Base-by-base conservation (phyloP, 2,797 vertebrate genomes). In the Sebastiscus tertius region DNA sequence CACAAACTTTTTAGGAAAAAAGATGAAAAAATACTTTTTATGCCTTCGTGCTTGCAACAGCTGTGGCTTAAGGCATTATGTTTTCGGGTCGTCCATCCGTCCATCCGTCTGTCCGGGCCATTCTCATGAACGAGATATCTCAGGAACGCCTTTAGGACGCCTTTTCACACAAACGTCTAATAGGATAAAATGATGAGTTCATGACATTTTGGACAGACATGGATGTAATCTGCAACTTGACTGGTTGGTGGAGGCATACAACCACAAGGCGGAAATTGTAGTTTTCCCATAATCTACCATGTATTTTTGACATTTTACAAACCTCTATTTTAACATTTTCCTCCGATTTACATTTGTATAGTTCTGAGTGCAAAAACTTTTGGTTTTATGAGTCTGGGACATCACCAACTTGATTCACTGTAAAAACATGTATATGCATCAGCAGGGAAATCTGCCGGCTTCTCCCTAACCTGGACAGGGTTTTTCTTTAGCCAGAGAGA, bases 371-470 rank as follows among this genome's bases (percentile, higher is more conserved):
- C 34, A 34, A 14, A 63, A 79, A 77, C 58, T 59, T 1, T 2
- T 12, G 10, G 2, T 72, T 76, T 67, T 26, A 75, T 72, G 18
- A 76, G 22, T 60, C 3, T 11, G 20, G 60, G 27, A 68, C 31
- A 8, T 75, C 10, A n/a, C 24, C 6, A 72, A 36, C 62, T 55
- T 49, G 55, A 16, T 79, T 77, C 59, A 72, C 27, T 69, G 29
- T 71, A 72, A 58, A 76, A 58, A 60, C 27, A 56, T 66, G 22
- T 74, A 58, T 64, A 61, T 76, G 34, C n/a, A 4, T 65, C 72
- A 84, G 18, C 42, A 56, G 80, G 80, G 83, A 85, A 87, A 81
- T 29, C 65, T 62, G 27, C n/a, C 73, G 67, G 61, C 5, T 0
- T 83, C 62, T 77, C 8, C 12, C 29, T 13, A 56, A 31, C 27